These are phyloP conservation scores for Pachydiplax longipennis DNA, from an alignment of 2,888 invertebrate species.

Conservation along the genomic window DNA sequence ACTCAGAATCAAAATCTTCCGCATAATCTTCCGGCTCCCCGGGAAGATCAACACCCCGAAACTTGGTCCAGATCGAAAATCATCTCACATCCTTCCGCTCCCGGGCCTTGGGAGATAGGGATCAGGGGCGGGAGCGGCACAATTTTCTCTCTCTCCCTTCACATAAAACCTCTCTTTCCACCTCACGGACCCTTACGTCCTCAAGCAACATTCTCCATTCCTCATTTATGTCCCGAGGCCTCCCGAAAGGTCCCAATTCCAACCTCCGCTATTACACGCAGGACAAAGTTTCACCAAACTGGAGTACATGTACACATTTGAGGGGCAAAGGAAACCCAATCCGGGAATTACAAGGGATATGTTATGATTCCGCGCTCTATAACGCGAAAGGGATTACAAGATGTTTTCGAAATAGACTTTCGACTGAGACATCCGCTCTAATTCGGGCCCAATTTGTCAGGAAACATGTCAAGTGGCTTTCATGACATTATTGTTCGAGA, in stretches of 20 bases:
- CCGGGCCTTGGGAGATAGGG: not conserved
- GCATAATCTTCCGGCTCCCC: not conserved
- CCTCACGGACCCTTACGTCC: not conserved
- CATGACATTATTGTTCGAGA: too few relatives aligned
- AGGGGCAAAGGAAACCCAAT: too few relatives aligned
- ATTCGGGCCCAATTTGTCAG: too few relatives aligned
- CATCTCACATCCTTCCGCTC: not conserved
- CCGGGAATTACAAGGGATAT: too few relatives aligned
- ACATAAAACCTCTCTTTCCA: not conserved
- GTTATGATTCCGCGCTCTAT: not conserved
- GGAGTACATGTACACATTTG: too few relatives aligned
- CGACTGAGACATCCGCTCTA: not conserved
- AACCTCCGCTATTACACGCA: not conserved
- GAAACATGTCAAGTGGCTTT: too few relatives aligned
- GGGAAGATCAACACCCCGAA: not conserved
- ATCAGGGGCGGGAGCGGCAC: too few relatives aligned
- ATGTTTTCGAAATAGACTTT: not conserved
- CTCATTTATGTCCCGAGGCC: not conserved
- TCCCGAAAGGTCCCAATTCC: not conserved
- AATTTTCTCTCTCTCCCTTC: not conserved
- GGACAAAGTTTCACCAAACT: not conserved
- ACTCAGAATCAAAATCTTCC: not conserved
- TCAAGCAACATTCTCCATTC: not conserved
- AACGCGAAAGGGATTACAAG: not conserved
- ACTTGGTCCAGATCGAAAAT: conserved; percentile 20